Base-by-base conservation (phyloP, 2,113 vertebrate species). In the Uria aalge region DNA sequence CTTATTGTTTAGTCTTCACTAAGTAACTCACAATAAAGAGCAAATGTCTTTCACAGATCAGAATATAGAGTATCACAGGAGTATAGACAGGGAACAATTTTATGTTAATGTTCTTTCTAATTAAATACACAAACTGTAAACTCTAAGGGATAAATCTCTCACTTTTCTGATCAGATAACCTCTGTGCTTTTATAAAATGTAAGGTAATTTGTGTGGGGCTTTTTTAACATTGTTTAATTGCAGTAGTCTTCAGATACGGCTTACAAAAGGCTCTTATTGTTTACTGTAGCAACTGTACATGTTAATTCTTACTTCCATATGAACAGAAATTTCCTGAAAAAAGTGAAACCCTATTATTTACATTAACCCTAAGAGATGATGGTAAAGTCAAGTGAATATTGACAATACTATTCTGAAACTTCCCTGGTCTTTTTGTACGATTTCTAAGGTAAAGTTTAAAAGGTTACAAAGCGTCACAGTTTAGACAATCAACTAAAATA, bases 401-500 rank as follows among this genome's bases (percentile, higher is more conserved):
- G 67, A 68, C 78, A 97, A 81, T 83, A 56, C 56, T 90, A 76
- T 82, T 82, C 45, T 95, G 85, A 94, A 97, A 92, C 19, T 84
- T 94, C 85, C 60, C 40, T 57, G 26, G 11, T 68, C 52, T 57
- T 88, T 89, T 88, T 87, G n/a, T 71, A 60, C 75, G 26, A 86
- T 71, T n/a, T 34, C 56, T 92, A 92, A 96, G 38, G n/a, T 56
- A 92, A 87, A 92, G 47, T 32, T 82, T 94, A 73, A 96, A 72
- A 72, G 55, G 20, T 75, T 96, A 91, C 56, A 72, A 94, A 94
- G 85, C 85, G 53, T 55, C 68, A 56, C 45, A 21, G 13, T 47
- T 96, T 74, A 88, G 45, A 62, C 62, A 92, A 57, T 92, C 67
- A 96, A 80, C 97, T 88, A 81, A 81, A 80, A 30, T 86, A 71